Evolutionary conservation across 2,113 vertebrate species (phyloP).

Genomic region (Dasyurus viverrinus): DNA sequence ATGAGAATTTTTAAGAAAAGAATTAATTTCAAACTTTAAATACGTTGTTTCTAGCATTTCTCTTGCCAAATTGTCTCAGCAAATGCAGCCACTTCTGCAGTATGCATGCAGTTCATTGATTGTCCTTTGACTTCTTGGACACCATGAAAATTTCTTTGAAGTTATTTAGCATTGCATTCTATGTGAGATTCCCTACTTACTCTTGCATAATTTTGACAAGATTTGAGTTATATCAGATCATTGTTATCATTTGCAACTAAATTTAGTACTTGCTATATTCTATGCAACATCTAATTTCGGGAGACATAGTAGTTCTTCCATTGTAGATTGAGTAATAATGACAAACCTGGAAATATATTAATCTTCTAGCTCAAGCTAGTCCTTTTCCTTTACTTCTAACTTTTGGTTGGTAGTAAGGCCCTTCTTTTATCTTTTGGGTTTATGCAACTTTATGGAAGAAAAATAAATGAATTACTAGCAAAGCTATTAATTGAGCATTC

Average conservation of each 20-base stretch:
- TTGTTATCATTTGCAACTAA: not conserved
- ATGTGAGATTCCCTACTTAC: not conserved
- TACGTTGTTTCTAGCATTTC: no score
- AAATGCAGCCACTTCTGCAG: not conserved
- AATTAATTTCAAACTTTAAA: no score
- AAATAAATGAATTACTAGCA: no score
- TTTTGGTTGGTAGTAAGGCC: not conserved
- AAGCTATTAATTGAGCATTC: no score
- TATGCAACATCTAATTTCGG: not conserved
- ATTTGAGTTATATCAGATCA: not conserved
- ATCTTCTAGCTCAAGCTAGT: not conserved
- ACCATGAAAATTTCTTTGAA: not conserved
- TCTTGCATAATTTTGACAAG: not conserved
- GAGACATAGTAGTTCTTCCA: not conserved
- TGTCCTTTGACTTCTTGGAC: not conserved
- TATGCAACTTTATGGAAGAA: no score
- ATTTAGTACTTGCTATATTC: not conserved
- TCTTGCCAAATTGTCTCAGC: not conserved
- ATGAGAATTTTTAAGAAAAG: no score
- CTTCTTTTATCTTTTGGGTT: no score
- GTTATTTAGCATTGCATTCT: not conserved
- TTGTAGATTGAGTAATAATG: not conserved
- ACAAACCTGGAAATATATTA: not conserved
- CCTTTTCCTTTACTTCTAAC: not conserved
- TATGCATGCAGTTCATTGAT: not conserved